Percentiles rank a stretch among this genome's conserved stretches.
These are phyloP conservation scores for Serrognathus titanus DNA, from an alignment of 2,888 invertebrate genomes.

Conservation along the genomic window DNA sequence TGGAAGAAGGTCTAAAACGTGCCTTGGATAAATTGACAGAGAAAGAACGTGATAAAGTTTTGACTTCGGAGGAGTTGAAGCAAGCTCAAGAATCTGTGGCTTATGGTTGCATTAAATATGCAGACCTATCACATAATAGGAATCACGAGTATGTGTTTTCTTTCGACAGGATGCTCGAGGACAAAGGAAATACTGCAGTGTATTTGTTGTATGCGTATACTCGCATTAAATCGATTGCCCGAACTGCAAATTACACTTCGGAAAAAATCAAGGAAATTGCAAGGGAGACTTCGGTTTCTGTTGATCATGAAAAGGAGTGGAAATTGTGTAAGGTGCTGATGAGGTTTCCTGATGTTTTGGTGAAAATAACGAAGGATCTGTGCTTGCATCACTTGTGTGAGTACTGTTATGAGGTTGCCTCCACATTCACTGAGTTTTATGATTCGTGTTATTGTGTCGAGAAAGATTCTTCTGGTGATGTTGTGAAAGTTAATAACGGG, in stretches of 20 bases:
- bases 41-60: slow-evolving; percentile 80
- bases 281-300: slow-evolving; percentile 58
- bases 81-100: slow-evolving; percentile 88
- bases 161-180: slow-evolving; percentile 98
- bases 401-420: slow-evolving; percentile 91
- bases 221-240: slow-evolving; percentile 86
- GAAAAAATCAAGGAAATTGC: slow-evolving; percentile 62
- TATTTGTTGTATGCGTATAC: slow-evolving; percentile 94
- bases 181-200: slow-evolving; percentile 97
- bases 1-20: slow-evolving; percentile 87
- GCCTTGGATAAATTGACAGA: slow-evolving; percentile 80
- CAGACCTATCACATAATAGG: slow-evolving; percentile 92
- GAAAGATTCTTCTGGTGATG: slow-evolving; percentile 77
- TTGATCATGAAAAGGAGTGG: slow-evolving; percentile 91
- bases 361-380: slow-evolving; percentile 78
- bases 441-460: slow-evolving; percentile 97
- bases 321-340: slow-evolving; percentile 85
- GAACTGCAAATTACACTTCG: slow-evolving; percentile 67
- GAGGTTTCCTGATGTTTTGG: slow-evolving; percentile 82
- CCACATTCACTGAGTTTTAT: slow-evolving; percentile 94
- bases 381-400: slow-evolving; percentile 88
- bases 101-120: slow-evolving; percentile 98
- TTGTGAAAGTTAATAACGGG: slow-evolving; percentile 78
- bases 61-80: slow-evolving; percentile 76
- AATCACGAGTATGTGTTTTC: slow-evolving; percentile 95